These are phyloP conservation scores for Amphipoea lucens DNA, from an alignment of 2,888 invertebrate genomes.

Conservation along the genomic window DNA sequence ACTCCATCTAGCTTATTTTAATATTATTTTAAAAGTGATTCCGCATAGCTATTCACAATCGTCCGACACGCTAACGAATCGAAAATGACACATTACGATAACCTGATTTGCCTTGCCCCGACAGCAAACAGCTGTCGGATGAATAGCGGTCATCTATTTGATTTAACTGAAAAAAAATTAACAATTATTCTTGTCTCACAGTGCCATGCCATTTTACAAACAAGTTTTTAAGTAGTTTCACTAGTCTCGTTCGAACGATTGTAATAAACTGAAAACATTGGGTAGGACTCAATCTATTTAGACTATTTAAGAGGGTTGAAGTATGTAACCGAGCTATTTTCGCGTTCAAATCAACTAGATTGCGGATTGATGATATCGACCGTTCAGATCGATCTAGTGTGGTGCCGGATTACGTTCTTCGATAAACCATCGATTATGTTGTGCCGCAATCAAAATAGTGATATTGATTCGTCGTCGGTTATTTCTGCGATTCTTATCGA, in stretches of 20 bases:
- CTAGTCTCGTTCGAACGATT: neutral
- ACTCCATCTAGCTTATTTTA: too few species aligned
- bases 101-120: neutral
- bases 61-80: neutral
- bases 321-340: neutral
- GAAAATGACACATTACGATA: neutral
- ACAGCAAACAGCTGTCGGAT: neutral
- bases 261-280: neutral
- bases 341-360: neutral
- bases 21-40: neutral
- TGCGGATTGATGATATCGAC: neutral
- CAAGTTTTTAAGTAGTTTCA: neutral
- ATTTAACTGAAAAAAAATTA: neutral
- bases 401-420: neutral
- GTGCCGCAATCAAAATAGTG: neutral
- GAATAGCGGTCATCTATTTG: neutral
- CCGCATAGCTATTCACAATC: neutral
- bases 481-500: conserved; percentile 2
- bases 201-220: conserved; percentile 21
- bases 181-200: conserved; percentile 4
- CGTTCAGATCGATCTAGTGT: neutral
- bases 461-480: neutral
- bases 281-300: neutral
- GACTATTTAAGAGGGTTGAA: neutral
- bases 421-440: neutral